These are phyloP conservation scores for Acleris emargana DNA, from an alignment of 2,888 invertebrate genomes.

Conservation along the genomic window DNA sequence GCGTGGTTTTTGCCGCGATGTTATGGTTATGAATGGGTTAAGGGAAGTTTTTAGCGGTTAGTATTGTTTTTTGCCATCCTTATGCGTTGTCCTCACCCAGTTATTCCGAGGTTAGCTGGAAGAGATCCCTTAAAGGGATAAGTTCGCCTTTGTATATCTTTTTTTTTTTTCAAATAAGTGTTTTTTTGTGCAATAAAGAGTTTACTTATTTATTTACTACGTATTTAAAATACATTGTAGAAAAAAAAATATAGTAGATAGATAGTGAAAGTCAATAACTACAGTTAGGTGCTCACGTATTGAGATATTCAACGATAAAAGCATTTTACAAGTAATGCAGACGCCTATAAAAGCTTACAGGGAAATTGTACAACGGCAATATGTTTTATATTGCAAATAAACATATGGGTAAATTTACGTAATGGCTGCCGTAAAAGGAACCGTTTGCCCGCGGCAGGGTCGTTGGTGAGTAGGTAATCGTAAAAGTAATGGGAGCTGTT, in stretches of 20 bases:
- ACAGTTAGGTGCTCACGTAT: neutral
- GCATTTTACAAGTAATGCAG: constrained; percentile 36
- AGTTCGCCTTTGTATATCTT: no score
- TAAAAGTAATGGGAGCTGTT: constrained; percentile 51
- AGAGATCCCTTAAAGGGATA: no score
- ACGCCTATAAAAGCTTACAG: constrained; percentile 37
- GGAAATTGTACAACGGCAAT: constrained; percentile 59
- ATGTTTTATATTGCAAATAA: constrained; percentile 81
- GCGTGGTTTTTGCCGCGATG: neutral
- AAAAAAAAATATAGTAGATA: no score
- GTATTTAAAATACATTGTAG: no score
- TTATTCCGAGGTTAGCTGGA: no score
- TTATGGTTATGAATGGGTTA: neutral
- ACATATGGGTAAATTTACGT: constrained; percentile 82
- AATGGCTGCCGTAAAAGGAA: constrained; percentile 75
- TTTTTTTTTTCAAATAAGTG: no score
- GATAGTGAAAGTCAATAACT: constrained; percentile 3
- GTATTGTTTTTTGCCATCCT: no score
- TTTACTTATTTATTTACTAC: no score
- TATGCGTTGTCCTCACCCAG: no score
- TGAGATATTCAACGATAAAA: constrained; percentile 27
- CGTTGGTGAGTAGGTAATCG: constrained; percentile 46
- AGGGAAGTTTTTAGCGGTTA: neutral
- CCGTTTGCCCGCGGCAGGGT: constrained; percentile 48
- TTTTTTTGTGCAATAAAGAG: no score